Evolutionary conservation across 1,140 invertebrate species (phyloP).

Genomic region (Phymorhynchus buccinoides): DNA sequence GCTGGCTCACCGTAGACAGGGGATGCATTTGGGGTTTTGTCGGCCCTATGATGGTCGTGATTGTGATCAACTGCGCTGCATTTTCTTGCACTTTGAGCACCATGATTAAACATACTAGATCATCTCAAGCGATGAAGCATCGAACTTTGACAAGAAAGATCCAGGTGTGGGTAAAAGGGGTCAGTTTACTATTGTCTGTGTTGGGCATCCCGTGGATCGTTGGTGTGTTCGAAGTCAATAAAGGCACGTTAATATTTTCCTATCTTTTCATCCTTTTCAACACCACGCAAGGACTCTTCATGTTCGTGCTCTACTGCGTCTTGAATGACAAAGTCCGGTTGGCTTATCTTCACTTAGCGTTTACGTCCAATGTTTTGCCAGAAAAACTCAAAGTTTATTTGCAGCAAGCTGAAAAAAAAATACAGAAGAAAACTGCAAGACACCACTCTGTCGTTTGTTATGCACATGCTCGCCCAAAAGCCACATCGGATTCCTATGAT

Average conservation of each 20-base stretch:
- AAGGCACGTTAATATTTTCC: background rate
- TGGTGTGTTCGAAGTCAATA: background rate
- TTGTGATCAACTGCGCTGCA: background rate
- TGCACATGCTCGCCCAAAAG: too few relatives aligned
- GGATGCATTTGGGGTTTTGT: conserved; percentile 4
- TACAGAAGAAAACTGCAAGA: background rate
- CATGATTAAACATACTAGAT: background rate
- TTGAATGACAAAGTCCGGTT: background rate
- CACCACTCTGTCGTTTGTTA: too few relatives aligned
- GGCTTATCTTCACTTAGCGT: background rate
- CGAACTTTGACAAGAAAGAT: background rate
- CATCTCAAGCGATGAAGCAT: background rate
- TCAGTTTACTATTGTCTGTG: background rate
- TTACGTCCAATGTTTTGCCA: background rate
- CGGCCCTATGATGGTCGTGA: background rate
- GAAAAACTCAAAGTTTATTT: background rate
- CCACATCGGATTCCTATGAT: too few relatives aligned
- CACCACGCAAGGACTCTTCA: background rate
- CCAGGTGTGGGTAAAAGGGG: background rate
- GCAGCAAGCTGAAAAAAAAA: background rate
- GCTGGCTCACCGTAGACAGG: background rate
- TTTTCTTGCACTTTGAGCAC: background rate
- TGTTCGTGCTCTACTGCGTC: background rate
- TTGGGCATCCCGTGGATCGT: conserved; percentile 5
- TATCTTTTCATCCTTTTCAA: background rate